Percentiles rank a stretch among this genome's conserved stretches.
Evolutionary conservation across 2,797 vertebrate genomes (phyloP).

Genomic region (Phalanger gymnotis): DNA sequence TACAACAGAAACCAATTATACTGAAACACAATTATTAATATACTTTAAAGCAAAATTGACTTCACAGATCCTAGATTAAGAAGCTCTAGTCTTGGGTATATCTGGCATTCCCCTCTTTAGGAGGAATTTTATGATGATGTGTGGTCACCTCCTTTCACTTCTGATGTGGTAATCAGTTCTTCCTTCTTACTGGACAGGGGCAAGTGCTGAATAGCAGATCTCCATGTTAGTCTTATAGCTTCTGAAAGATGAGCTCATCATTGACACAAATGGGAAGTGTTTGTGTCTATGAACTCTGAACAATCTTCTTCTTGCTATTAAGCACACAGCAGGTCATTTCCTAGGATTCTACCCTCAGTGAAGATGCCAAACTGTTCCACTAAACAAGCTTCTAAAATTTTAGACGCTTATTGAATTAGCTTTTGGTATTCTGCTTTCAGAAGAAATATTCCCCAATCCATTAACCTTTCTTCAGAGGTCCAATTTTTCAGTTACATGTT

Average conservation of each 20-base stretch:
- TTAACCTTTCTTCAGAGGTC: slow-evolving; percentile 43
- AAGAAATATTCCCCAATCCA: slow-evolving; percentile 47
- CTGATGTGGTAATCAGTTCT: neutral
- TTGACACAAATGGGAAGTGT: neutral
- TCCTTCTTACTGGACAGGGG: neutral
- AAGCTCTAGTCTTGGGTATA: neutral
- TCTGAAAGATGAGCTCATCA: neutral
- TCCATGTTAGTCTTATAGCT: neutral
- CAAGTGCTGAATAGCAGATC: neutral
- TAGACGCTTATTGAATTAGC: slow-evolving; percentile 57
- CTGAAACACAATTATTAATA: neutral
- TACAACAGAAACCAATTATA: neutral
- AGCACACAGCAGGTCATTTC: slow-evolving; percentile 24
- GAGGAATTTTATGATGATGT: neutral
- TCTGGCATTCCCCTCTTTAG: neutral
- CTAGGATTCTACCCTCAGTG: slow-evolving; percentile 32
- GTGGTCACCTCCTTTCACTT: neutral
- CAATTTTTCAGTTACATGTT: slow-evolving; percentile 36
- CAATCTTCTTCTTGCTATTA: neutral
- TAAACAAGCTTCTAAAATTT: slow-evolving; percentile 42
- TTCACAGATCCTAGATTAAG: neutral
- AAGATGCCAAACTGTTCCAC: neutral
- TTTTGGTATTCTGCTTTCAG: slow-evolving; percentile 35
- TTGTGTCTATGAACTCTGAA: neutral
- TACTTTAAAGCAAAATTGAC: neutral